Base-by-base conservation (phyloP, 2,888 invertebrate genomes). In the Polydrusus pterygomalis region DNA sequence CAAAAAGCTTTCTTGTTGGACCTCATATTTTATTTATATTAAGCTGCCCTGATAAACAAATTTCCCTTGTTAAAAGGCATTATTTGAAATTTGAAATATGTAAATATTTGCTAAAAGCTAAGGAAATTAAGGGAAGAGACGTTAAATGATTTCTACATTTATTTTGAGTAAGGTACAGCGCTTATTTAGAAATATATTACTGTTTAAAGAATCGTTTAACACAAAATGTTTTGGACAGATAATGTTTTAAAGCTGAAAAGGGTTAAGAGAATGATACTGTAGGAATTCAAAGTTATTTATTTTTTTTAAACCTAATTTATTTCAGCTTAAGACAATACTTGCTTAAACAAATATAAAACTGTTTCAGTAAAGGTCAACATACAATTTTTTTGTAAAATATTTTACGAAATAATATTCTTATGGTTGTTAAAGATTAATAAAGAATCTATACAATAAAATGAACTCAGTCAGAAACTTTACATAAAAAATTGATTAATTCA, bases 201-300 rank as follows among this genome's bases (percentile, higher is more conserved):
- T 51, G 56, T 56, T 72, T 65, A 64, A 34, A 51, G 56, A 64
- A 49, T 64, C 67, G 67, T 73, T 73, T 67, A 73, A 60, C 65
- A 60, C 17, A 58, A 47, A 67, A 67, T 40, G 17, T 73, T 65
- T 64, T 65, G 65, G 64, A 72, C 71, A 64, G 64, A 72, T 45
- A 65, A 40, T 25, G 71, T 54, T 64, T 63, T 64, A 63, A 56
- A 60, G 17, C 15, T 60, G 58, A 60, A 60, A 60, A 38, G 38
- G 58, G 38, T 60, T 38, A 18, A 3, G 9, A 18, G 38, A 58
- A 11, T 34, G 15, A 10, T 30, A 17, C 2, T 17, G 17, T 17
- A 15, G 38, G 18, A 60, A 38, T 38, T 60, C 15, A 34, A 20
- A 54, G 25, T 54, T 11, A 54, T 54, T 54, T 34, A 8, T 34